A percentile compares a stretch with the other conserved stretches of the same genome.
Conservation (phyloP, 1,140 invertebrate genomes). For the Melitaea cinxia region DNA sequence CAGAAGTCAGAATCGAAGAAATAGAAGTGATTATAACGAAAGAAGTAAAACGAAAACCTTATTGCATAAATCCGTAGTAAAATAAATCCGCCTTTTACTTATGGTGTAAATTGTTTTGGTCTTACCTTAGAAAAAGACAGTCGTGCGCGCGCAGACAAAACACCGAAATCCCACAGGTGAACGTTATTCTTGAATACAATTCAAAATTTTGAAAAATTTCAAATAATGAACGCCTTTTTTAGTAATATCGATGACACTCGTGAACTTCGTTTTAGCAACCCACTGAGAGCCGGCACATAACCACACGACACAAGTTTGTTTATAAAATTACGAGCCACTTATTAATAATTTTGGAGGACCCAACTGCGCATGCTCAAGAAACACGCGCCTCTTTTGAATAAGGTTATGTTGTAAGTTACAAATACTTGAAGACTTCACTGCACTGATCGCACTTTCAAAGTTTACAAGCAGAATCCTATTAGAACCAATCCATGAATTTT, state of each 20-base stretch:
- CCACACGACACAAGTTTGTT: slow-evolving; percentile 68
- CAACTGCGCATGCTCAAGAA: slow-evolving; percentile 72
- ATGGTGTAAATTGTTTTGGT: slow-evolving; percentile 20
- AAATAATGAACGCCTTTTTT: slow-evolving; percentile 18
- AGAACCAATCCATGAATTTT: slow-evolving; percentile 53
- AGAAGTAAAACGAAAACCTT: slow-evolving; percentile 46
- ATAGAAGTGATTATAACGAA: slow-evolving; percentile 50
- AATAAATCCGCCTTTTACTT: not conserved
- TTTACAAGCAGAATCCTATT: slow-evolving; percentile 66
- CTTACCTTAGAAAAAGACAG: slow-evolving; percentile 71
- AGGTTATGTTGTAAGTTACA: slow-evolving; percentile 75
- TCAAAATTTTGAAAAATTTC: slow-evolving; percentile 36
- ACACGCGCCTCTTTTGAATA: slow-evolving; percentile 73
- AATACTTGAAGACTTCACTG: slow-evolving; percentile 58
- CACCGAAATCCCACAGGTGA: slow-evolving; percentile 76
- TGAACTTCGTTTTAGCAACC: slow-evolving; percentile 58
- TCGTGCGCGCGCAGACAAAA: slow-evolving; percentile 75
- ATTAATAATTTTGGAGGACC: slow-evolving; percentile 69
- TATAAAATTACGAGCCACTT: slow-evolving; percentile 73
- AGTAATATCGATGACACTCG: slow-evolving; percentile 33
- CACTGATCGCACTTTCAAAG: slow-evolving; percentile 55
- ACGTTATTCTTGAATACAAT: slow-evolving; percentile 63
- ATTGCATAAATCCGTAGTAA: not conserved
- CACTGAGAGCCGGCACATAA: slow-evolving; percentile 52
- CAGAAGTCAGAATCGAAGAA: slow-evolving; percentile 49